These are phyloP conservation scores for Ictalurus punctatus DNA, from an alignment of 2,113 vertebrate genomes.

Conservation along the genomic window DNA sequence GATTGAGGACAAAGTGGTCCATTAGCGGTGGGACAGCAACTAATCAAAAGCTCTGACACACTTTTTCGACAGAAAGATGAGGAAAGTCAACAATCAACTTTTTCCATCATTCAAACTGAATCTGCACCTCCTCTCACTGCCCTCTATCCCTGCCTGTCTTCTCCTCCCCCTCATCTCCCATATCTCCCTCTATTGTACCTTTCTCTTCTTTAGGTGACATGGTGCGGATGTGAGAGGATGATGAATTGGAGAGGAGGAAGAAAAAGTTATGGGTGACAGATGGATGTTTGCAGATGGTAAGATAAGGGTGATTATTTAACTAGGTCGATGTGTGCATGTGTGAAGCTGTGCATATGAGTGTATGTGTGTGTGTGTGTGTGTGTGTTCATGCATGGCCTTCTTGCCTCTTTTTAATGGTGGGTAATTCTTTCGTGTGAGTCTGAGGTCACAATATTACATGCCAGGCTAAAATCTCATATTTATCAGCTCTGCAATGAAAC, in stretches of 20 bases:
- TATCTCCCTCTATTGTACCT: background rate
- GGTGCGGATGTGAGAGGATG: constrained; percentile 22
- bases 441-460: background rate
- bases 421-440: background rate
- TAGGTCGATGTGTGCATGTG: constrained; percentile 17
- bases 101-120: constrained; percentile 45
- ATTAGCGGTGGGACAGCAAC: constrained; percentile 20
- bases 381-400: constrained; percentile 3
- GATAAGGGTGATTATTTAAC: constrained; percentile 56
- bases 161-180: background rate
- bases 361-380: constrained; percentile 16
- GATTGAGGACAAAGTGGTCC: constrained; percentile 18
- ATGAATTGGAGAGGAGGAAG: constrained; percentile 46
- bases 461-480: background rate
- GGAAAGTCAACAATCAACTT: constrained; percentile 34
- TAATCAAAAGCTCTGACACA: constrained; percentile 33
- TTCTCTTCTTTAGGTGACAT: constrained; percentile 34
- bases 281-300: constrained; percentile 63
- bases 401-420: background rate
- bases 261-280: constrained; percentile 53
- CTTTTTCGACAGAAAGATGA: constrained; percentile 11
- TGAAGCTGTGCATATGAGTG: constrained; percentile 18
- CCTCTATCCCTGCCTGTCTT: constrained; percentile 15
- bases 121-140: constrained; percentile 13
- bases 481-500: background rate